A percentile compares a stretch with the other conserved stretches of the same genome.
These are phyloP conservation scores for Hyalella azteca DNA, from an alignment of 2,888 invertebrate genomes.

Conservation along the genomic window DNA sequence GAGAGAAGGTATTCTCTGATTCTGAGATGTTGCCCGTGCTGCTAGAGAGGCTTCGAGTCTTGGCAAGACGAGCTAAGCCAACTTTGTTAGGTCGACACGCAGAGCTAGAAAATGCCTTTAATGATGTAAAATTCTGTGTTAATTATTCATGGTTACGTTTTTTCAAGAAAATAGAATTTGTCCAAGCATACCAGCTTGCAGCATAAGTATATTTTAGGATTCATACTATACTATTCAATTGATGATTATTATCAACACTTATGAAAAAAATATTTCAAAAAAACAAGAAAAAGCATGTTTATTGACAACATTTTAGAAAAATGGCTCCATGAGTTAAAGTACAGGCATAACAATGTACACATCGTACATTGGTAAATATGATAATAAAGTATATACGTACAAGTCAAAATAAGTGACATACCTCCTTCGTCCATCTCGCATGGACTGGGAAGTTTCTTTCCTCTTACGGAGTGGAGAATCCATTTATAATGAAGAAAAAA, in stretches of 20 bases:
- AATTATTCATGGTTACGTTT: too few species aligned
- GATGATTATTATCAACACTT: background rate
- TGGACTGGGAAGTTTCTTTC: background rate
- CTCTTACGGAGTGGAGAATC: background rate
- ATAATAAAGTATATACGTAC: background rate
- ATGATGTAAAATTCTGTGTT: background rate
- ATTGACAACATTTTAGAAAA: background rate
- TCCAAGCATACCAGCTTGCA: background rate
- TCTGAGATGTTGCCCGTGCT: slow-evolving; percentile 22
- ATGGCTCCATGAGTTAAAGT: background rate
- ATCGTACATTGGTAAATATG: background rate
- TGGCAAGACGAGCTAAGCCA: slow-evolving; percentile 44
- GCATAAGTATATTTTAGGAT: background rate
- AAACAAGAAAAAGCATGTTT: background rate
- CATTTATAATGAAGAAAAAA: background rate
- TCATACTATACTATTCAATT: background rate
- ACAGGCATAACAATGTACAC: background rate
- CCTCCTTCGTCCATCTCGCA: background rate
- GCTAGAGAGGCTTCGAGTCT: slow-evolving; percentile 44
- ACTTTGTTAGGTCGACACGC: slow-evolving; percentile 38
- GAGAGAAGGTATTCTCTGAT: background rate
- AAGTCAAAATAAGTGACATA: background rate
- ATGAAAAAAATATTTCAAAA: background rate
- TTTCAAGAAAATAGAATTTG: background rate
- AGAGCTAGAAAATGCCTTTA: background rate